Evolutionary conservation across 2,888 invertebrate species (phyloP).

Genomic region (Onthophagus sagittarius): DNA sequence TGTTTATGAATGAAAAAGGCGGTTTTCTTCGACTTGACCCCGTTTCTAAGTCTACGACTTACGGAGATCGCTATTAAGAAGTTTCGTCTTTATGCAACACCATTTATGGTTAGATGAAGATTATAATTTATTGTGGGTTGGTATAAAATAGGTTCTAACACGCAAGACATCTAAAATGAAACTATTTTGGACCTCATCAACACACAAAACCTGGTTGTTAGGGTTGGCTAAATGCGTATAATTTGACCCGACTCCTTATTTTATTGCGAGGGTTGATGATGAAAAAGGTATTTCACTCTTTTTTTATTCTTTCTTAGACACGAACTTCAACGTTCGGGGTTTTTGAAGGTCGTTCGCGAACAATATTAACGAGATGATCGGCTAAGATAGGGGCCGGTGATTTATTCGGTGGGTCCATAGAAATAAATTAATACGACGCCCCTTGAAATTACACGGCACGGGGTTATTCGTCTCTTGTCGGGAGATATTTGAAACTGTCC

Average conservation of each 20-base stretch:
- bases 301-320: not conserved
- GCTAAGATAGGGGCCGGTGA: not conserved
- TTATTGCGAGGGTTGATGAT: no score
- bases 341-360: not conserved
- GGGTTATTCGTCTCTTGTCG: not conserved
- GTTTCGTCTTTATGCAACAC: not conserved
- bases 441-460: not conserved
- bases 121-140: no score
- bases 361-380: not conserved
- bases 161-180: no score
- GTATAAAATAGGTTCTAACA: no score
- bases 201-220: no score
- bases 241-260: no score
- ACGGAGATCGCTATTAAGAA: not conserved
- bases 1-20: not conserved
- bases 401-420: not conserved
- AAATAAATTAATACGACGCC: not conserved
- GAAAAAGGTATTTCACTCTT: no score
- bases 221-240: no score
- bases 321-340: not conserved
- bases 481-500: not conserved
- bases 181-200: no score
- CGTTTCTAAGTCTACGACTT: not conserved
- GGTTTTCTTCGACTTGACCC: not conserved
- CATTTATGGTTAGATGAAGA: not conserved